A percentile compares a stretch with the other conserved stretches of the same genome.
Evolutionary conservation across 2,113 vertebrate species (phyloP).

Genomic region (Engraulis encrasicolus): DNA sequence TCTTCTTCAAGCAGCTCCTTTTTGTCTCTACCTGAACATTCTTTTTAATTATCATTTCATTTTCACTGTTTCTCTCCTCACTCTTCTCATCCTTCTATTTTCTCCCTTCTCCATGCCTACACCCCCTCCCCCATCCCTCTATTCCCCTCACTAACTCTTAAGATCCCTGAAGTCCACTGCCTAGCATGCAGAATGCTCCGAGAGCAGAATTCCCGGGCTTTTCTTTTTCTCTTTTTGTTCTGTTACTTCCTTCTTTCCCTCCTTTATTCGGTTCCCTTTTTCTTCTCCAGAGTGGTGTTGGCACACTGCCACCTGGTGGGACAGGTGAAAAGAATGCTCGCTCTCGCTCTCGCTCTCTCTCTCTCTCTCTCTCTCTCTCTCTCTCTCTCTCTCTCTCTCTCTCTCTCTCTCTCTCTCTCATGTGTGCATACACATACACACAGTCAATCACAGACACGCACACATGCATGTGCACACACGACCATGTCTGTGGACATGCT

Average conservation of each 20-base stretch:
- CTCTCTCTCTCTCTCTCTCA: not conserved
- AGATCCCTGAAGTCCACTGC: not conserved
- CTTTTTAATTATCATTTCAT: too few relatives aligned
- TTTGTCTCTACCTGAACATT: too few relatives aligned
- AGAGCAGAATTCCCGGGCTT: slow-evolving; percentile 39
- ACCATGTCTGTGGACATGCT: not conserved
- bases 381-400: too few relatives aligned
- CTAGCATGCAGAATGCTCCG: slow-evolving; percentile 32
- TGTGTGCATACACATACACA: not conserved
- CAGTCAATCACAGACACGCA: not conserved
- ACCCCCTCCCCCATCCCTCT: not conserved
- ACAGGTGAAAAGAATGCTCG: slow-evolving; percentile 22
- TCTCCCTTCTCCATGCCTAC: not conserved
- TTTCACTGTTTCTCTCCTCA: not conserved
- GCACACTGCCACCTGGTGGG: slow-evolving; percentile 54
- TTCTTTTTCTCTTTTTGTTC: not conserved
- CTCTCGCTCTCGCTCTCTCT: not conserved
- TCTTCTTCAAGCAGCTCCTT: too few relatives aligned
- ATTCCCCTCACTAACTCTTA: not conserved
- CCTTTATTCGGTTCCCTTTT: too few relatives aligned
- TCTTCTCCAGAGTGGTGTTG: slow-evolving; percentile 38
- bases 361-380: too few relatives aligned
- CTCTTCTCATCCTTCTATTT: not conserved
- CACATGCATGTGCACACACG: not conserved
- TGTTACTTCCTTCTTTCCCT: not conserved